phyloP scores from a whole-genome alignment of 2,797 vertebrate genomes.

The Limnodromus scolopaceus region DNA sequence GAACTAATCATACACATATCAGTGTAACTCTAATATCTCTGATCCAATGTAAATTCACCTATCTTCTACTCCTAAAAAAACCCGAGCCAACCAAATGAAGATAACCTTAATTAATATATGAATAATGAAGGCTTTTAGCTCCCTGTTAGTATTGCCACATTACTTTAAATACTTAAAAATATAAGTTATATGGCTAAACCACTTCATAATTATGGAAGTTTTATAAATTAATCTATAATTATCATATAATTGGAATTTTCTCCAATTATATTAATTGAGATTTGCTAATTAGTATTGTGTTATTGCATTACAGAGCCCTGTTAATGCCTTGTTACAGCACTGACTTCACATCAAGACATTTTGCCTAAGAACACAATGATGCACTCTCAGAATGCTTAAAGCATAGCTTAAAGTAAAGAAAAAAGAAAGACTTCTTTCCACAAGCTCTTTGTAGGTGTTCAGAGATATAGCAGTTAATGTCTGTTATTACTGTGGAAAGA shows the following conservation, averaged over 20 bases:
- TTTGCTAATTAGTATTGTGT: background rate
- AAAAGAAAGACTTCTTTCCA: background rate
- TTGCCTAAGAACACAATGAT: background rate
- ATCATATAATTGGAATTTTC: background rate
- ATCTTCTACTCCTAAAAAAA: background rate
- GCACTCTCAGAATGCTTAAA: background rate
- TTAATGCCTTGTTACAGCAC: background rate
- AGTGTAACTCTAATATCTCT: background rate
- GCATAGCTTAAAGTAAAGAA: background rate
- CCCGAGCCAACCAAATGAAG: accelerated
- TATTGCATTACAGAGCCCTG: background rate
- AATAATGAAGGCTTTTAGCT: background rate
- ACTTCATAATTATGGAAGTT: background rate
- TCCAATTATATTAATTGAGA: background rate
- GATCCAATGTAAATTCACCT: background rate
- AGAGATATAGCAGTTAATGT: background rate
- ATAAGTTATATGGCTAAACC: background rate
- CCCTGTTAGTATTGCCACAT: background rate
- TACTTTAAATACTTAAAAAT: background rate
- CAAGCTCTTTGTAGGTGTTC: background rate
- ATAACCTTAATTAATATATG: background rate
- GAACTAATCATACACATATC: background rate
- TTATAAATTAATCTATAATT: background rate
- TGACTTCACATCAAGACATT: background rate
- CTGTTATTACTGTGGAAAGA: background rate